phyloP scores from a whole-genome alignment of 2,797 vertebrate species.

The Thaleichthys pacificus region DNA sequence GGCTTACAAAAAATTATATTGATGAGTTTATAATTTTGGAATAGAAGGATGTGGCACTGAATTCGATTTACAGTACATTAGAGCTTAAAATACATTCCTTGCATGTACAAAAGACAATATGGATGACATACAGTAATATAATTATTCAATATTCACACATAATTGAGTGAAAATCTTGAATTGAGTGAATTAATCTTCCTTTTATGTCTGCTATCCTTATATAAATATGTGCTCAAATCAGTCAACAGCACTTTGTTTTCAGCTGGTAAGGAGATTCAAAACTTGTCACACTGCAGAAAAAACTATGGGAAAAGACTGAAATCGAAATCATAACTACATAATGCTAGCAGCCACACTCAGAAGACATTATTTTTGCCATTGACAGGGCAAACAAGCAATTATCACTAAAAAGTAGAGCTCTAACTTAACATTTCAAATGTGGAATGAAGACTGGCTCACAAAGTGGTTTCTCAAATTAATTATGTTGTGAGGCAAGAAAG shows the following conservation, averaged over 20 bases:
- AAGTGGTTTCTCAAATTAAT: constrained; percentile 18
- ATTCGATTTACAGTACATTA: not conserved
- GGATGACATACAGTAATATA: constrained; percentile 3
- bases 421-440: constrained; percentile 23
- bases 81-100: not conserved
- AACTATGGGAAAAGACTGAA: constrained; percentile 13
- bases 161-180: not conserved
- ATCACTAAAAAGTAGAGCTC: constrained; percentile 20
- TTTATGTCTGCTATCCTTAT: not conserved
- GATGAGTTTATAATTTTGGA: not conserved
- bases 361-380: constrained; percentile 49
- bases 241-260: not conserved
- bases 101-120: constrained; percentile 3
- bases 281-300: not conserved
- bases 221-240: not conserved
- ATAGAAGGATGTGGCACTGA: not conserved
- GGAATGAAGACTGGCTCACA: constrained; percentile 7
- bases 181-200: not conserved
- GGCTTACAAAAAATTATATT: not conserved
- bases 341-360: constrained; percentile 46
- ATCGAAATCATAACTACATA: constrained; percentile 19
- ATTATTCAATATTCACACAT: not conserved
- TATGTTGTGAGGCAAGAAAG: constrained; percentile 19
- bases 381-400: constrained; percentile 7
- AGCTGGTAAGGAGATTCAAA: not conserved